Evolutionary conservation across 2,113 vertebrate species (phyloP), one percentile per base, ranked within the genome.

Genomic region (Calidris pygmaea): DNA sequence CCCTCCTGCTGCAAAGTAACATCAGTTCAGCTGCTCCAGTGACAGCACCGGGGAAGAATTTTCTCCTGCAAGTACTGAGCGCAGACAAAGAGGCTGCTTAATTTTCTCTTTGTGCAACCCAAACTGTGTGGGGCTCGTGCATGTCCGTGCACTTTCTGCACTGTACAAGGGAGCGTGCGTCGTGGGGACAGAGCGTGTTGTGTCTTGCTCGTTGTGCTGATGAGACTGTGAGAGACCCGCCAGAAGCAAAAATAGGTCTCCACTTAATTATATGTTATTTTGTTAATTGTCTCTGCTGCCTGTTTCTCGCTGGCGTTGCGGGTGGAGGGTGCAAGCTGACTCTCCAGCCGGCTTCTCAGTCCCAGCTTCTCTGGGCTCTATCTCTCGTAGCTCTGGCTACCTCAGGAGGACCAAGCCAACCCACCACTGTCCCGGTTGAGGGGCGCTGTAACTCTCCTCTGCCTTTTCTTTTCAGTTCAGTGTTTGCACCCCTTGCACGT

Each of bases 1-100:
- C 74, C 56, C 70, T 92, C 70, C 65, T 92, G 60, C 52, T 60
- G 66, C 73, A 56, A 35, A 79, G 72, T 24, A 74, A 41, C 76
- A 87, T 88, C 83, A 41, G 68, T 70, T 77, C 67, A 55, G 68
- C 65, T 56, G 82, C 66, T 24, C 5, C 50, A 43, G 59, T 93
- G 96, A 90, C 95, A 78, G 88, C 93, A 94, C 56, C 70, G 43
- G 56, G 76, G 56, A 89, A 56, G 90, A 93, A 96, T 93, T 96
- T 85, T 92, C 47, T 84, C 55, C 83, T 93, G 8, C 47, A 52
- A 52, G 82, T 37, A 41, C 27, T 20, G 43, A 90, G 59, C 3
- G 12, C 37, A 89, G 62, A 83, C 81, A 80, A 92, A 90, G 86
- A 71, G 17, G 60, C 56, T 77, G 73, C 43, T 78, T 89, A 27